Conservation (phyloP, 1,140 invertebrate species). For the Drosophila kohkoa region DNA sequence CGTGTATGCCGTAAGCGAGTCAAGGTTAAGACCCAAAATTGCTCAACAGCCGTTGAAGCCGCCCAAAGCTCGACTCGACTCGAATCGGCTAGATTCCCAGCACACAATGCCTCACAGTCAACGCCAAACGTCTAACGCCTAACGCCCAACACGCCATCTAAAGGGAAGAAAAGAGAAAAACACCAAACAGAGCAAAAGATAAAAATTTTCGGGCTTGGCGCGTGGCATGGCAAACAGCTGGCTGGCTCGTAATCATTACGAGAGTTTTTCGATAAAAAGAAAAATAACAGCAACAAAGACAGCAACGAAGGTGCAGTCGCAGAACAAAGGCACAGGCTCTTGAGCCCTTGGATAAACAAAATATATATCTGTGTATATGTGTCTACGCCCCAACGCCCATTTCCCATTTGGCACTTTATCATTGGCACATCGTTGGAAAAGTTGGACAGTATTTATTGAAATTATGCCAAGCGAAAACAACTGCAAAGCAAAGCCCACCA, state of each 20-base stretch:
- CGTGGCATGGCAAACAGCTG: conserved; percentile 74
- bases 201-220: conserved; percentile 63
- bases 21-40: conserved; percentile 81
- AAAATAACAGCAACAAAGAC: conserved; percentile 3
- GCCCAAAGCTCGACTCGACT: conserved; percentile 13
- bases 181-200: conserved; percentile 39
- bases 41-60: conserved; percentile 50
- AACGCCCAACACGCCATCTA: not conserved
- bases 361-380: conserved; percentile 16
- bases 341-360: conserved; percentile 22
- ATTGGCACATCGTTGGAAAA: conserved; percentile 79
- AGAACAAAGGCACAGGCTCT: conserved; percentile 27
- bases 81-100: not conserved
- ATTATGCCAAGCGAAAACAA: conserved; percentile 32
- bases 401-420: conserved; percentile 61
- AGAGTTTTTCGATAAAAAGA: conserved; percentile 59
- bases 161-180: not conserved
- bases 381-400: conserved; percentile 26
- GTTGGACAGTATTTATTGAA: conserved; percentile 73
- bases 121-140: not conserved
- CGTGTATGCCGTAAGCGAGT: conserved; percentile 74
- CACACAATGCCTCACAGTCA: not conserved
- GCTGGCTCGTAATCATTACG: conserved; percentile 79
- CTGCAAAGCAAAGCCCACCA: conserved; percentile 56
- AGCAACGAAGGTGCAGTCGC: conserved; percentile 7